Evolutionary conservation across 2,888 invertebrate species (phyloP).

Genomic region (Clusia tigrina): DNA sequence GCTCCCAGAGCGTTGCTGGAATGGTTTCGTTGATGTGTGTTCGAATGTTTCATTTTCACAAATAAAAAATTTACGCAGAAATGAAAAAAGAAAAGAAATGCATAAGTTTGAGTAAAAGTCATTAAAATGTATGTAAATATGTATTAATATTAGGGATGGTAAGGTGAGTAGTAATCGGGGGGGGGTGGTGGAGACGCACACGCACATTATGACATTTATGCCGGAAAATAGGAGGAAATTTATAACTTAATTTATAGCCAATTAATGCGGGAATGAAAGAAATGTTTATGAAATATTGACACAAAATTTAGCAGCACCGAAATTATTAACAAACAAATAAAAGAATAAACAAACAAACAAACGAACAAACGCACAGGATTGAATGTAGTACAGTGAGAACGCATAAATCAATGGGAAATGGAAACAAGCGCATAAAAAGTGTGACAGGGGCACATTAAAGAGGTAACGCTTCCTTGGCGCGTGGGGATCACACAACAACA

Average conservation of each 20-base stretch:
- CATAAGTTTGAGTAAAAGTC: constrained; percentile 12
- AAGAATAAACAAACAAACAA: constrained; percentile 4
- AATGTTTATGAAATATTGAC: constrained; percentile 6
- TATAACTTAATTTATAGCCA: background rate
- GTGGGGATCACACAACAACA: background rate
- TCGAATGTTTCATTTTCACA: constrained; percentile 21
- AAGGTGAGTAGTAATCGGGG: too few relatives aligned
- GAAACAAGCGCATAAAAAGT: constrained; percentile 5
- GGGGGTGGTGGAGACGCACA: too few relatives aligned
- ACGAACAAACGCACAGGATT: background rate
- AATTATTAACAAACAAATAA: background rate
- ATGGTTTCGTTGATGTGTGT: constrained; percentile 49
- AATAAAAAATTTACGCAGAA: constrained; percentile 28
- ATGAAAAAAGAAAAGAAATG: constrained; percentile 32
- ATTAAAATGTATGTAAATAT: background rate
- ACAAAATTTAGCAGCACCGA: constrained; percentile 5
- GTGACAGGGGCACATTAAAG: constrained; percentile 27
- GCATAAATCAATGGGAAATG: background rate
- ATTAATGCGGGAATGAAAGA: background rate
- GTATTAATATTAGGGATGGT: background rate
- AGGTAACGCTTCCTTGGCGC: background rate
- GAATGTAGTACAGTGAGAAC: too few relatives aligned
- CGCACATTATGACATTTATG: background rate
- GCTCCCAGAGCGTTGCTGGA: constrained; percentile 63
- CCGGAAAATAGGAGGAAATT: background rate